Evolutionary conservation across 2,888 invertebrate genomes (phyloP), one percentile per base, ranked within the genome.

Genomic region (Eustalomyia histrio): DNA sequence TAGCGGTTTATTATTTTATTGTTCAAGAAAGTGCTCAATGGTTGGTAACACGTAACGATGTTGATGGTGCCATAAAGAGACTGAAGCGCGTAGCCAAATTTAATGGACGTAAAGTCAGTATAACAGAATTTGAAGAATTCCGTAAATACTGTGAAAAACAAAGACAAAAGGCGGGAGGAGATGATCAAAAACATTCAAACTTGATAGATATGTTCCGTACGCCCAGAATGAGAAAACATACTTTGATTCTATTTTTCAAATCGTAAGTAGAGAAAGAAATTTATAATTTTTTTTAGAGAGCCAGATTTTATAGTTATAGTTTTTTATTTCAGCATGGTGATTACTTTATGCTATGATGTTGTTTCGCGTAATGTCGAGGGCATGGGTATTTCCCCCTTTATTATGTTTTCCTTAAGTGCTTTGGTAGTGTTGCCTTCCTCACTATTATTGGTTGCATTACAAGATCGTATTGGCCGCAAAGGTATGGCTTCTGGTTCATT

Each of bases 1-100:
- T 92, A 35, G 84, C 91, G 8, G 76, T 88, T 3, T 92, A 91
- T 84, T 93, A 93, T 83, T 91, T 92, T 53, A 86, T 92, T 58
- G 91, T 91, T 18, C 93, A 93, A n/a, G 93, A 93, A 87, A 93
- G 93, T 84, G 93, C 93, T 0, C 92, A 93, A 83, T 93, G 93
- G 93, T 87, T 93, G 61, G 91, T 93, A 2, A 92, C 93, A 72
- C 91, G 92, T 84, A 92, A 92, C 33, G 89, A 91, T 80, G 87
- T 91, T 0, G 92, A 92, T 55, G 91, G 92, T 47, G 93, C 93
- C 9, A 91, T 93, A 2, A 84, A 87, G 60, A 92, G 93, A 67
- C 91, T 93, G 73, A 89, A 90, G 84, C 90, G 90, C 60, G 92
- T 93, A 29, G 93, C 93, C 1, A 90, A 89, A 83, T 91, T 92